A percentile compares a stretch with the other conserved stretches of the same genome.
Conservation (phyloP, 92 coral and sea anemone species). For the Galaxea fascicularis region DNA sequence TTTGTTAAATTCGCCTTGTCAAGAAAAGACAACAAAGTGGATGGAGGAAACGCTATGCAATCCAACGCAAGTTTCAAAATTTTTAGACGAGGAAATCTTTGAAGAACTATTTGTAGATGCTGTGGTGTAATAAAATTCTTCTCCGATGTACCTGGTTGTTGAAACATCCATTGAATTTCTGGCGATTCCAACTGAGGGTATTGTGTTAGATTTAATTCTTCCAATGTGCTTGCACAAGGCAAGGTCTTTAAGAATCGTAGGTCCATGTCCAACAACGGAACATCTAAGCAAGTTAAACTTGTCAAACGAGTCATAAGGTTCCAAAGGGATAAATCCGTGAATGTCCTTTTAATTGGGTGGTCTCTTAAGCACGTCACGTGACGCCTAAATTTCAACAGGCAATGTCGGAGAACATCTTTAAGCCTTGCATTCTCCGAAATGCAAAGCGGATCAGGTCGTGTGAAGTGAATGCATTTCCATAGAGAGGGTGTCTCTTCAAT, state of each 20-base stretch:
- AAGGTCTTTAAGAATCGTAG: slow-evolving; percentile 18
- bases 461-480: slow-evolving; percentile 47
- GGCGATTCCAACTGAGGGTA: slow-evolving; percentile 23
- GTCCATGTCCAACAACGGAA: slow-evolving; percentile 43
- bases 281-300: slow-evolving; percentile 39
- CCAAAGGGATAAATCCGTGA: slow-evolving; percentile 27
- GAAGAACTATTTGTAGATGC: slow-evolving; percentile 38
- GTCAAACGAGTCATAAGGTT: slow-evolving; percentile 11
- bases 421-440: slow-evolving; percentile 10
- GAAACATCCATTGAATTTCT: slow-evolving; percentile 32
- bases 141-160: slow-evolving; percentile 18
- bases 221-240: slow-evolving; percentile 38
- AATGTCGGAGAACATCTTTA: slow-evolving; percentile 25
- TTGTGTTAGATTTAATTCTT: slow-evolving; percentile 41
- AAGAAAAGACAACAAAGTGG: slow-evolving; percentile 34
- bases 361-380: slow-evolving; percentile 38
- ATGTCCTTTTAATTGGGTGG: slow-evolving; percentile 39
- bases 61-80: slow-evolving; percentile 44
- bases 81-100: slow-evolving; percentile 42
- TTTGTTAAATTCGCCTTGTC: slow-evolving; percentile 10
- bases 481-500: slow-evolving; percentile 42
- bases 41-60: slow-evolving; percentile 39
- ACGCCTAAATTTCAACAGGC: slow-evolving; percentile 42
- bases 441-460: slow-evolving; percentile 20
- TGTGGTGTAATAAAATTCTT: slow-evolving; percentile 30